These are phyloP conservation scores for Dysdera silvatica DNA, from an alignment of 1,140 invertebrate genomes.

Conservation along the genomic window DNA sequence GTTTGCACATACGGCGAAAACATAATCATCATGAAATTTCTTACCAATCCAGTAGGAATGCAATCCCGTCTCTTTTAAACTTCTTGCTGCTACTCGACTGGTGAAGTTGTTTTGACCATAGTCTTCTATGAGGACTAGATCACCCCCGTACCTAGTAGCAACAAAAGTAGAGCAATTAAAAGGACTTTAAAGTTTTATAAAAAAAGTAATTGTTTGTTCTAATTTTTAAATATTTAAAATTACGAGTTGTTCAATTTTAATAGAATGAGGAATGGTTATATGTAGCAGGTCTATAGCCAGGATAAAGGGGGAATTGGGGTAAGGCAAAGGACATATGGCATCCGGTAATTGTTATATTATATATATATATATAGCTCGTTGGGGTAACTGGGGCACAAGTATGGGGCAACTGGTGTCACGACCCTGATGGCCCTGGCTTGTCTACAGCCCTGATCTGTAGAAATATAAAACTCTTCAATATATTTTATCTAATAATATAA, in stretches of 20 bases:
- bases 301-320: too few relatives aligned
- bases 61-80: constrained; percentile 37
- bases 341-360: background rate
- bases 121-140: constrained; percentile 77
- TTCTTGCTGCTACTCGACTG: constrained; percentile 57
- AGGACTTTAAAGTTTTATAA: background rate
- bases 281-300: background rate
- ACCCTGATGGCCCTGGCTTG: too few relatives aligned
- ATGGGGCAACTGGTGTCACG: too few relatives aligned
- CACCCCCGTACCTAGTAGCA: constrained; percentile 73
- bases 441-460: too few relatives aligned
- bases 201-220: background rate
- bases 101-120: constrained; percentile 87
- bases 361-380: too few relatives aligned
- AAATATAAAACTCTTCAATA: too few relatives aligned
- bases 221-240: background rate
- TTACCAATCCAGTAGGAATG: constrained; percentile 38
- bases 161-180: constrained; percentile 28
- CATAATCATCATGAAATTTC: too few relatives aligned
- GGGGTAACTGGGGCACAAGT: background rate
- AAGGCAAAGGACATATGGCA: too few relatives aligned
- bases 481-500: too few relatives aligned
- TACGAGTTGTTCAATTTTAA: background rate
- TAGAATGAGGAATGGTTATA: constrained; percentile 3
- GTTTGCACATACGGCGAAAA: too few relatives aligned